Evolutionary conservation across 2,113 vertebrate species (phyloP), one percentile per base, ranked within the genome.

Genomic region (Leptocoma aspasia): DNA sequence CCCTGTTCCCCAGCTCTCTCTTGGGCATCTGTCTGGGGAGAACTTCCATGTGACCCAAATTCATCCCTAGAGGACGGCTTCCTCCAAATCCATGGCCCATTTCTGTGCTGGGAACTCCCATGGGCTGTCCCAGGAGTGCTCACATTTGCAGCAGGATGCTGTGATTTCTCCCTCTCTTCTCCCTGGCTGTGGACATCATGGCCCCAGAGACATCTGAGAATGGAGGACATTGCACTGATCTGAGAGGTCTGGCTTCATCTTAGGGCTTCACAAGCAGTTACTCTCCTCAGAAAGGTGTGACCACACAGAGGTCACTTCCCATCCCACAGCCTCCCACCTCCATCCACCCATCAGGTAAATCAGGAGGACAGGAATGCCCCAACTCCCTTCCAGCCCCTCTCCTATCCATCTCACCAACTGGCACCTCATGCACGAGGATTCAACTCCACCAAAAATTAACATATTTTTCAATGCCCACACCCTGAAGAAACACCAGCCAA

Each of bases 151-250:
- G 41, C 30, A 28, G 13, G 13, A 37, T 52, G 53, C 44, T 86
- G 61, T 13, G 65, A 63, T 68, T 75, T 35, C 39, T 60, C 37
- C 15, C 27, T 47, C 45, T 66, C 8, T 45, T 61, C 6, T 63
- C 17, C 21, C 35, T 39, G 20, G 5, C 33, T 1, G 0, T 37
- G 50, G 23, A 6, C 28, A 81, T 41, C 42, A 20, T 5, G 10
- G 42, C 21, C 44, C 50, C 72, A 47, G 45, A 44, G 33, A 60
- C 18, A 47, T 4, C 39, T 33, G 19, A 69, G 53, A 7, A 24
- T 17, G 54, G 64, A 56, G 44, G 52, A 14, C 18, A 45, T 1
- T 31, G 23, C 27, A 41, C 6, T 27, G 16, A 27, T 30, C 13
- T 19, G 57, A 91, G 68, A 92, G 49, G 16, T 61, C 86, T 65